Percentiles rank a stretch among this genome's conserved stretches.
Conservation (phyloP, 1,140 invertebrate genomes). For the silkworm (Bombyx mori) region ASM3026992v2 NC_085129.1:15720001-15720500, state of each 20-base stretch:
- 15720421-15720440: conserved; percentile 53
- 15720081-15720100: conserved; percentile 29
- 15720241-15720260: conserved; percentile 60
- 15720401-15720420: conserved; percentile 57
- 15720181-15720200: conserved; percentile 79
- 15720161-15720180: conserved; percentile 44
- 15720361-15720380: conserved; percentile 26
- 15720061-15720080: conserved; percentile 27
- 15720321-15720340: conserved; percentile 47
- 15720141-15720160: conserved; percentile 39
- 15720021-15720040: conserved; percentile 4
- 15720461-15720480: conserved; percentile 48
- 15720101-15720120: conserved; percentile 46
- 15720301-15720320: conserved; percentile 57
- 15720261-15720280: conserved; percentile 19
- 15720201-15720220: conserved; percentile 89
- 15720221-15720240: conserved; percentile 82
- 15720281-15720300: conserved; percentile 16
- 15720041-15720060: conserved; percentile 13
- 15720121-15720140: conserved; percentile 52
- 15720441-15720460: conserved; percentile 64
- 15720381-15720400: conserved; percentile 57
- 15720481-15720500: conserved; percentile 52
- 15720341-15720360: conserved; percentile 3
- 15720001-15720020: neutral